Evolutionary conservation across 2,113 vertebrate genomes (phyloP).

Genomic region (Typhlomys cinereus): DNA sequence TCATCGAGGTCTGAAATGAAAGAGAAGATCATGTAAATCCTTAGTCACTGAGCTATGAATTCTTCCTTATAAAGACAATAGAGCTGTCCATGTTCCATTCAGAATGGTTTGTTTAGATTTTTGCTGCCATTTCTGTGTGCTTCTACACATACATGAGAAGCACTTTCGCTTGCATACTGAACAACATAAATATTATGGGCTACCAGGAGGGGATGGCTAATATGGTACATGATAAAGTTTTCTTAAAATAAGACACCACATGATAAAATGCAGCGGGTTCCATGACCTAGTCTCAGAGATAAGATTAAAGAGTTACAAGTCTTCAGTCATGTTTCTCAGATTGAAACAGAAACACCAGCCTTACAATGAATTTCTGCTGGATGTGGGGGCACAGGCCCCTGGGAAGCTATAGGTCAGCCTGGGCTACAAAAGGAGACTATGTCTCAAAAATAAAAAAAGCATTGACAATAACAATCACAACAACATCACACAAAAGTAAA

Average conservation of each 20-base stretch:
- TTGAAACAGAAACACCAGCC: not conserved
- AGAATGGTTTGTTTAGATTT: not conserved
- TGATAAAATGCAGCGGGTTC: not conserved
- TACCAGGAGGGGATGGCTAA: not conserved
- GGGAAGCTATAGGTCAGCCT: not conserved
- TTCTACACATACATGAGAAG: not conserved
- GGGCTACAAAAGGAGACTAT: not conserved
- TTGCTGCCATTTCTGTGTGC: slow-evolving; percentile 5
- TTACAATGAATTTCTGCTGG: not conserved
- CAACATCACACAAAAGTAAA: not conserved
- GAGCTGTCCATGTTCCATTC: not conserved
- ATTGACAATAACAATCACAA: not conserved
- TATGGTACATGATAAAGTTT: not conserved
- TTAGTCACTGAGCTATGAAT: not conserved
- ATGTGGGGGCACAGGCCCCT: not conserved
- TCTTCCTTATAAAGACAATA: not conserved
- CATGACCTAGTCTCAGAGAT: not conserved
- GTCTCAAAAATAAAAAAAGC: not conserved
- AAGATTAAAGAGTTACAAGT: not conserved
- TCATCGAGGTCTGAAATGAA: slow-evolving; percentile 90
- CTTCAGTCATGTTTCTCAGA: not conserved
- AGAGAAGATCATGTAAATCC: slow-evolving; percentile 22
- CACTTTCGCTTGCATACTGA: not conserved
- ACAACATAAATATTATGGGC: not conserved
- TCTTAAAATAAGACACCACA: not conserved